These are phyloP conservation scores for Onchidella celtica DNA, from an alignment of 2,888 invertebrate genomes.

Conservation along the genomic window DNA sequence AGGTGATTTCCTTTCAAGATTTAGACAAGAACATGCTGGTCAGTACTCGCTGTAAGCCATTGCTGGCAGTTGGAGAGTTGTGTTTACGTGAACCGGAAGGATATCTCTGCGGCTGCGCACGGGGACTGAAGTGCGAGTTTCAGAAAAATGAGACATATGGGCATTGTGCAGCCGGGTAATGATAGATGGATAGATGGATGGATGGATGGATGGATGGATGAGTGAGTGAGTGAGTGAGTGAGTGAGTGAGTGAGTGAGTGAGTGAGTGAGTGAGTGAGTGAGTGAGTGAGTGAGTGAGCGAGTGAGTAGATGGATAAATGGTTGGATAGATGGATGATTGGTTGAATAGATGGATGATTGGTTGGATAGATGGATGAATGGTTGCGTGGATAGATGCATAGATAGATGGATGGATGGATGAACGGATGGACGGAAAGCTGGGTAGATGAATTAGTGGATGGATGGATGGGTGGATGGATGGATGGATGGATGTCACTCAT, in stretches of 20 bases:
- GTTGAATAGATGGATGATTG: too few relatives aligned
- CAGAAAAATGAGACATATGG: conserved; percentile 43
- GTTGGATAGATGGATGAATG: too few relatives aligned
- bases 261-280: not conserved
- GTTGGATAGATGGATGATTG: not conserved
- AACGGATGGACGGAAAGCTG: too few relatives aligned
- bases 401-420: too few relatives aligned
- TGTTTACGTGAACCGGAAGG: conserved; percentile 46
- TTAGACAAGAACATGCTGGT: conserved; percentile 32
- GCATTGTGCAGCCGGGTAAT: conserved; percentile 32
- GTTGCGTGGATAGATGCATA: too few relatives aligned
- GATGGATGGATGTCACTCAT: too few relatives aligned
- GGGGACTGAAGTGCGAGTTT: conserved; percentile 33
- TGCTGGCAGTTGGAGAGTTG: conserved; percentile 16
- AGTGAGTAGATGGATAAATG: not conserved
- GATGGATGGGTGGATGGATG: too few relatives aligned
- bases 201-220: not conserved
- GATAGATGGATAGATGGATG: not conserved
- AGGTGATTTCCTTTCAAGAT: conserved; percentile 46
- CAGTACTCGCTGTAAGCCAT: conserved; percentile 32
- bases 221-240: not conserved
- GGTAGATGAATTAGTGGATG: too few relatives aligned
- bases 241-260: not conserved
- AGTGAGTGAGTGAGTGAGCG: not conserved
- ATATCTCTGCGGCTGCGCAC: conserved; percentile 46